These are phyloP conservation scores for Alauda arvensis DNA, from an alignment of 2,797 vertebrate genomes.

Conservation along the genomic window DNA sequence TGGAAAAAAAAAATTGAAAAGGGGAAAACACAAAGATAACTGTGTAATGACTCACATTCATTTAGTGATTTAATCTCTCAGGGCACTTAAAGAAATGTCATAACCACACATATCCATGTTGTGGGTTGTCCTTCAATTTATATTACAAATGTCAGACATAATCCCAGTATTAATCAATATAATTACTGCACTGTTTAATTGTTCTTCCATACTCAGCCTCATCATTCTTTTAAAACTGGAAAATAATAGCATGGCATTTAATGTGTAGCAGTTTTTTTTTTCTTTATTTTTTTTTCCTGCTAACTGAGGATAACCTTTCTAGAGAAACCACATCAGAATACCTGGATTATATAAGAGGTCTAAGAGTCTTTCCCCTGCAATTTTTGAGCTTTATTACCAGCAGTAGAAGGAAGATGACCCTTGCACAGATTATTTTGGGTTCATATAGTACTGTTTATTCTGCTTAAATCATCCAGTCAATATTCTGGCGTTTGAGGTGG, in stretches of 20 bases:
- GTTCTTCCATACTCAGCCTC: slow-evolving; percentile 31
- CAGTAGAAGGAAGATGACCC: neutral
- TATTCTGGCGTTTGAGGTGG: neutral
- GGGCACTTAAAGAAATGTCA: slow-evolving; percentile 33
- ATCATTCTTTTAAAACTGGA: slow-evolving; percentile 10
- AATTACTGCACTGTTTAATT: slow-evolving; percentile 43
- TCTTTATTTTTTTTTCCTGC: neutral
- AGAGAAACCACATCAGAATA: neutral
- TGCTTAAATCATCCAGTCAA: neutral
- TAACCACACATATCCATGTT: slow-evolving; percentile 8
- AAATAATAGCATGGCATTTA: slow-evolving; percentile 6
- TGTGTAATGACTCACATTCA: slow-evolving; percentile 8
- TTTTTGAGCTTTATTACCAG: neutral
- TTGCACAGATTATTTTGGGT: neutral
- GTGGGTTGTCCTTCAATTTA: slow-evolving; percentile 43
- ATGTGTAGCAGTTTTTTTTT: neutral
- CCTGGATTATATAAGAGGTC: neutral
- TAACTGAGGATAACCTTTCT: neutral
- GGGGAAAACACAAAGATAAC: neutral
- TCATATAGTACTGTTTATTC: neutral
- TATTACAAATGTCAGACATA: slow-evolving; percentile 54
- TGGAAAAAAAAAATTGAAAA: neutral
- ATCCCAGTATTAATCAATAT: slow-evolving; percentile 52
- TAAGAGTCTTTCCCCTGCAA: neutral
- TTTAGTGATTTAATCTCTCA: slow-evolving; percentile 26